Conservation (phyloP, 2,888 invertebrate species). For the Ophion ventricosus region DNA sequence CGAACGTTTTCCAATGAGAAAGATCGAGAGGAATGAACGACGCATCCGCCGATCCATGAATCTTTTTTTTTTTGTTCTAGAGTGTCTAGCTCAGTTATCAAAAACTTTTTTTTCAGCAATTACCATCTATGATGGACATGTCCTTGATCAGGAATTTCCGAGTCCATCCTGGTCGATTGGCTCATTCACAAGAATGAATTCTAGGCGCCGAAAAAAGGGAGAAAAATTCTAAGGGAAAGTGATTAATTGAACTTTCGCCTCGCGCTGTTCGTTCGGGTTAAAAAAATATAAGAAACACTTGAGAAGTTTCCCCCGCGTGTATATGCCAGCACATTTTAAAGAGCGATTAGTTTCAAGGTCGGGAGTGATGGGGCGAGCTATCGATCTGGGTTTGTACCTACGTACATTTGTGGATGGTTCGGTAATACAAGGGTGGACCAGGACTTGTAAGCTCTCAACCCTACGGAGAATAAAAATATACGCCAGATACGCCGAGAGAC, state of each 20-base stretch:
- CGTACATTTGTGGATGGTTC: constrained; percentile 8
- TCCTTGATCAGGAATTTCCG: too few relatives aligned
- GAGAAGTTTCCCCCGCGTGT: neutral
- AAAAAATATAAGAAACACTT: neutral
- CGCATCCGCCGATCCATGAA: too few relatives aligned
- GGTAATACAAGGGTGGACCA: constrained; percentile 37
- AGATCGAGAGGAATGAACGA: neutral
- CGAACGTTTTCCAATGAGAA: neutral
- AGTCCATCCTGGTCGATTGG: too few relatives aligned
- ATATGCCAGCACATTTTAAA: constrained; percentile 34
- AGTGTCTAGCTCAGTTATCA: too few relatives aligned
- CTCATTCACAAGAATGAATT: too few relatives aligned
- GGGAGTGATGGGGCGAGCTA: constrained; percentile 54
- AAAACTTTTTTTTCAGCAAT: too few relatives aligned
- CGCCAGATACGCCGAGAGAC: neutral
- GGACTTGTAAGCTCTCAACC: neutral
- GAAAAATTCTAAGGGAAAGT: too few relatives aligned
- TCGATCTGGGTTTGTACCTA: constrained; percentile 49
- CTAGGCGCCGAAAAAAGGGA: too few relatives aligned
- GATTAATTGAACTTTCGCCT: neutral
- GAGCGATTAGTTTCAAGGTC: constrained; percentile 57
- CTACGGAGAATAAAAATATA: neutral
- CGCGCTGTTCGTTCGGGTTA: neutral
- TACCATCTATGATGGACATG: too few relatives aligned
- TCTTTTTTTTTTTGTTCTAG: too few relatives aligned